Percentiles rank a stretch among this genome's conserved stretches.
Evolutionary conservation across 2,797 vertebrate genomes (phyloP).

Genomic region (Crypturellus tataupa): DNA sequence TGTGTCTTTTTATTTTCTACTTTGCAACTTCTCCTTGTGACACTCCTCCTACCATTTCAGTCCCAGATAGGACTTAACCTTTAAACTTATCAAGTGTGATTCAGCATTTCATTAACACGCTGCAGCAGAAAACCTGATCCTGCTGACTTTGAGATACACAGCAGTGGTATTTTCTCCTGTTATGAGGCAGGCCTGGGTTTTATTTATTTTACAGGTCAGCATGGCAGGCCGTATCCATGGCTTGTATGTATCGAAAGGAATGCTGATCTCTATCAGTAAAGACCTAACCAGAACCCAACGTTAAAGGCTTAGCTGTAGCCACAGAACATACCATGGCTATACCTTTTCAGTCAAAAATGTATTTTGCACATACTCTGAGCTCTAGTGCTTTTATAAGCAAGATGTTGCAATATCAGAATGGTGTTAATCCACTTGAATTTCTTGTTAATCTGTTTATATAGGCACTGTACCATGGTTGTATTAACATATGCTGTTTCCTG

Average conservation of each 20-base stretch:
- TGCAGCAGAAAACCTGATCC: conserved; percentile 1
- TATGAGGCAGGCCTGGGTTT: neutral
- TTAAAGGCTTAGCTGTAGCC: neutral
- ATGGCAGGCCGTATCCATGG: neutral
- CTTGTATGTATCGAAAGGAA: neutral
- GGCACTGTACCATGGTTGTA: neutral
- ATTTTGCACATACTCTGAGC: neutral
- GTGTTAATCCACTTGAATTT: neutral
- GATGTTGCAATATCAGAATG: neutral
- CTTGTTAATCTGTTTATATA: neutral
- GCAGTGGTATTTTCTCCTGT: neutral
- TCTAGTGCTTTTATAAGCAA: neutral
- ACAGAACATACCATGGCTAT: neutral
- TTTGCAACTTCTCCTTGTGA: neutral
- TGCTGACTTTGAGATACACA: neutral
- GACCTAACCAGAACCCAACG: neutral
- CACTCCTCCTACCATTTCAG: rapidly evolving
- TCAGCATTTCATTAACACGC: conserved; percentile 25
- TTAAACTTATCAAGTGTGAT: conserved; percentile 39
- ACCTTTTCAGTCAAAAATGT: neutral
- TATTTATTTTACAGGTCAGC: conserved; percentile 56
- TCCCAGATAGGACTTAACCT: neutral
- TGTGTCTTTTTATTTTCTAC: neutral
- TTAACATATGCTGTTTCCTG: neutral
- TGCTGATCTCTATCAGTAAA: neutral